phyloP scores from a whole-genome alignment of 2,113 vertebrate genomes.

The Corvus hawaiiensis region DNA sequence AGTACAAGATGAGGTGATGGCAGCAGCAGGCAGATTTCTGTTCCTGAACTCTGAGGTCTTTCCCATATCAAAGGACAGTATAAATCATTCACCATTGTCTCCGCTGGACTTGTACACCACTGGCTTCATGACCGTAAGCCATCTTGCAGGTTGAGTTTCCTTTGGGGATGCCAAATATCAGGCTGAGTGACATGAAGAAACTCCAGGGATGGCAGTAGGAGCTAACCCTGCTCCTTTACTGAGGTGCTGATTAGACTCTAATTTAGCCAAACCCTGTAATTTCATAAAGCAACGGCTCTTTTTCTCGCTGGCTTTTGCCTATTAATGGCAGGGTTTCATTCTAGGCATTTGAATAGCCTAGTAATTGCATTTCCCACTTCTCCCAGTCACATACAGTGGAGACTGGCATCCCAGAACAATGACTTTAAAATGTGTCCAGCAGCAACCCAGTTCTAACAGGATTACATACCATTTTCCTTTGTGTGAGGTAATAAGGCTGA shows the following conservation, averaged over 20 bases:
- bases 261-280: slow-evolving; percentile 43
- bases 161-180: not conserved
- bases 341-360: slow-evolving; percentile 55
- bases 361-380: slow-evolving; percentile 67
- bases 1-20: not conserved
- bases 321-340: slow-evolving; percentile 56
- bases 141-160: not conserved
- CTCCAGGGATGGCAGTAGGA: not conserved
- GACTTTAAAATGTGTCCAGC: slow-evolving; percentile 63
- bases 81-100: not conserved
- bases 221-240: not conserved
- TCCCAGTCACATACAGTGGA: slow-evolving; percentile 40
- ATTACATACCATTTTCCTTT: slow-evolving; percentile 61
- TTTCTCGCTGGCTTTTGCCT: slow-evolving; percentile 30
- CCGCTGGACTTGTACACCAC: not conserved
- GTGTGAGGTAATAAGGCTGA: slow-evolving; percentile 47
- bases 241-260: slow-evolving; percentile 12
- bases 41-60: not conserved
- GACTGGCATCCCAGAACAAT: slow-evolving; percentile 64
- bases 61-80: not conserved
- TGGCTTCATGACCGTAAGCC: not conserved
- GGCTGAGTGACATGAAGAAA: not conserved
- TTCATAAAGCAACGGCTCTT: slow-evolving; percentile 37
- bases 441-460: slow-evolving; percentile 31
- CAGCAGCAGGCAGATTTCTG: not conserved